phyloP scores from a whole-genome alignment of 2,797 vertebrate genomes.

The Sebastes hopkinsi region DNA sequence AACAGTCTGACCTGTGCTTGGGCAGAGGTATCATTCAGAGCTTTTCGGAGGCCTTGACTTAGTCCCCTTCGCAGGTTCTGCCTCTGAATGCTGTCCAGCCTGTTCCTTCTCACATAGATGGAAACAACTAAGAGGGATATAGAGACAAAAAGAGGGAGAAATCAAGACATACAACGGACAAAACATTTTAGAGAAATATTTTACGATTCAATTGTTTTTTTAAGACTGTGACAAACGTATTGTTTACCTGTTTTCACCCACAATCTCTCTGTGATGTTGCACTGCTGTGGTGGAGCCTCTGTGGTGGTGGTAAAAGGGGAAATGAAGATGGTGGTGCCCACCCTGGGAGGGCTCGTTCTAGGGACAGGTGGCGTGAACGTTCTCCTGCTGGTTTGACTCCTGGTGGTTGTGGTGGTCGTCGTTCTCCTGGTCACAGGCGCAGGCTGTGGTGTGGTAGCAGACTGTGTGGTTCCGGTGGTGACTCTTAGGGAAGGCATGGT shows the following conservation, averaged over 20 bases:
- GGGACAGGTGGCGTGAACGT: constrained; percentile 81
- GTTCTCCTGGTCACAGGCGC: constrained; percentile 78
- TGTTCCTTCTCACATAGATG: constrained; percentile 89
- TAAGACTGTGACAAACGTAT: background rate
- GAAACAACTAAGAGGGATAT: constrained; percentile 86
- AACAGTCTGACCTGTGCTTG: constrained; percentile 86
- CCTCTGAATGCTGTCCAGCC: constrained; percentile 87
- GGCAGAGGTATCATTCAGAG: constrained; percentile 87
- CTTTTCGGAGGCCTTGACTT: constrained; percentile 89
- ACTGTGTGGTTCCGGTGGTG: constrained; percentile 65
- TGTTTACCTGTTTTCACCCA: constrained; percentile 93
- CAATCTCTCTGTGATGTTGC: constrained; percentile 90
- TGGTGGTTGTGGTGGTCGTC: constrained; percentile 77
- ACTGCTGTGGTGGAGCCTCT: constrained; percentile 85
- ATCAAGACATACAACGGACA: constrained; percentile 5
- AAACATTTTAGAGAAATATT: constrained; percentile 3
- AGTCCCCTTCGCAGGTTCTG: constrained; percentile 90
- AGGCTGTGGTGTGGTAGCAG: constrained; percentile 70
- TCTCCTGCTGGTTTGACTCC: constrained; percentile 82
- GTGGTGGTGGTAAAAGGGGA: constrained; percentile 85
- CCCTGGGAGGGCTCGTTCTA: constrained; percentile 76
- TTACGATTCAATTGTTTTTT: too few species aligned
- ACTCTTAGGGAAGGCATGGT: constrained; percentile 65
- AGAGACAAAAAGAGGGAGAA: constrained; percentile 19
- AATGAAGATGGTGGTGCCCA: constrained; percentile 72